Evolutionary conservation across 2,888 invertebrate genomes (phyloP), one percentile per base, ranked within the genome.

Genomic region (Teleiodes luculella): DNA sequence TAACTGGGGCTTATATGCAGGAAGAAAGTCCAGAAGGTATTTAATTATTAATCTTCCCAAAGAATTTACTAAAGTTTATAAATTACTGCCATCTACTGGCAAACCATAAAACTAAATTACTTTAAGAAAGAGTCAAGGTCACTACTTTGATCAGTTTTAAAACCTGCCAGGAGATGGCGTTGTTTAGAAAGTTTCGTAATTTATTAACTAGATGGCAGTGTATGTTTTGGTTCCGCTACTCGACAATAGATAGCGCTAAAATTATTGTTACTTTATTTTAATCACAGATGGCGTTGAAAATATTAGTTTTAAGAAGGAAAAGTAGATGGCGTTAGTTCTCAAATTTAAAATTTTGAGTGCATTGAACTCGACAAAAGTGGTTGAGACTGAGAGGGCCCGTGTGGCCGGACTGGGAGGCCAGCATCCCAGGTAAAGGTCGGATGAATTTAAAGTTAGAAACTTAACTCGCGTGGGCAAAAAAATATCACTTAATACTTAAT

Each of bases 1-100:
- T 99, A 67, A 99, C 99, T 59, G 98, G 98, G 58, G 96, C 97
- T 35, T 99, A 98, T 83, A 97, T 98, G 95, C 97, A 98, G 78
- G 98, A 97, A 84, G 98, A 99, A 89, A 97, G 97, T 59, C 98
- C 98, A 24, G 99, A 99, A 92, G 99, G 98, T 86, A 63, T n/a
- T n/a, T n/a, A n/a, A n/a, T n/a, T n/a, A n/a, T n/a, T n/a, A n/a
- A n/a, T n/a, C n/a, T n/a, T n/a, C n/a, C n/a, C n/a, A n/a, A n/a
- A n/a, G n/a, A n/a, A n/a, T n/a, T n/a, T n/a, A n/a, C n/a, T n/a
- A n/a, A n/a, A n/a, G n/a, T n/a, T n/a, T 41, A 16, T 41, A 8
- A n/a, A 30, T 28, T 3, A 8, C 31, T 8, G 48, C 35, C 48
- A 33, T 48, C 48, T 48, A n/a, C 0, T 18, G 20, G 33, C 35